Evolutionary conservation across 2,888 invertebrate genomes (phyloP).

Genomic region (Calephelis perditalis): DNA sequence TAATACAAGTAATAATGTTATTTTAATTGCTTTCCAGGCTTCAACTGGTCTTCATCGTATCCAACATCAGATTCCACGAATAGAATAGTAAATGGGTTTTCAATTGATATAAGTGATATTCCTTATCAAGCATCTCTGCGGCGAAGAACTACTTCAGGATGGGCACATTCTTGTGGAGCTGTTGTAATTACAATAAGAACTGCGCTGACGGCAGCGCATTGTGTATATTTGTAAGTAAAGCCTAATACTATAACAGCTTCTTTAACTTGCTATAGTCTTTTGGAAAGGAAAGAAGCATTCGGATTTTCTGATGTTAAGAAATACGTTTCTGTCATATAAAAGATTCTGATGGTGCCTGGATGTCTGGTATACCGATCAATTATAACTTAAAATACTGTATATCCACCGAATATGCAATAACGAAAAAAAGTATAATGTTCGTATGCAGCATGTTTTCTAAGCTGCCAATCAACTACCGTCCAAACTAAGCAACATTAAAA

Average conservation of each 20-base stretch:
- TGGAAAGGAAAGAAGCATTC: neutral
- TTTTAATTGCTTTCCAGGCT: slow-evolving; percentile 14
- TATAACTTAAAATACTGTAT: no score
- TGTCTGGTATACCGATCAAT: no score
- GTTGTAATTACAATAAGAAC: slow-evolving; percentile 45
- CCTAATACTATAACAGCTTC: neutral
- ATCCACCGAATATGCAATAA: no score
- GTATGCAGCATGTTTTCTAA: no score
- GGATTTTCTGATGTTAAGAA: neutral
- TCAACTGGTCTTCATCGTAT: slow-evolving; percentile 8
- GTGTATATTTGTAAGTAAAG: slow-evolving; percentile 48
- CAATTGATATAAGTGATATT: slow-evolving; percentile 54
- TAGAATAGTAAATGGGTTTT: slow-evolving; percentile 65
- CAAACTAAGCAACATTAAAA: no score
- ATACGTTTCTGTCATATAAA: no score
- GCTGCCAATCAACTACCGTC: no score
- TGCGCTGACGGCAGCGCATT: slow-evolving; percentile 65
- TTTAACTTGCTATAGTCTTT: no score
- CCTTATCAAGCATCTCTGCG: slow-evolving; percentile 63
- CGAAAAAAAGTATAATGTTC: no score
- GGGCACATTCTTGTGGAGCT: slow-evolving; percentile 62
- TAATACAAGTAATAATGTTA: neutral
- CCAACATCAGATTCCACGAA: slow-evolving; percentile 32
- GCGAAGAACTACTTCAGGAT: slow-evolving; percentile 40
- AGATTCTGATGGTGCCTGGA: no score